Evolutionary conservation across 2,888 invertebrate species (phyloP).

Genomic region (Mactromeris polynyma): DNA sequence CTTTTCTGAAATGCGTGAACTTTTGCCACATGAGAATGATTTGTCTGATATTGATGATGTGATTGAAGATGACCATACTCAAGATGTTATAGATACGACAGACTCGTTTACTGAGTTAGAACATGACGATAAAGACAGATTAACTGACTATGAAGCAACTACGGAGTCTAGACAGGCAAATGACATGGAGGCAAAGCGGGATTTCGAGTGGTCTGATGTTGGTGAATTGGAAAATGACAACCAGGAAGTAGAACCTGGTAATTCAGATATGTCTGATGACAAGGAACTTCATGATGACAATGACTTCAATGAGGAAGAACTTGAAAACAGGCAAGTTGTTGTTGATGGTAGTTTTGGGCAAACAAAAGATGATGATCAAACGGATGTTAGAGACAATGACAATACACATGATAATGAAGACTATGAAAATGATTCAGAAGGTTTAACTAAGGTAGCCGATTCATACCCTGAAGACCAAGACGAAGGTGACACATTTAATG

Average conservation of each 20-base stretch:
- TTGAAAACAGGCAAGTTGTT: background rate
- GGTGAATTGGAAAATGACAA: background rate
- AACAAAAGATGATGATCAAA: background rate
- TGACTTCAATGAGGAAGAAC: constrained; percentile 10
- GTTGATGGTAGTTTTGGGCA: constrained; percentile 22
- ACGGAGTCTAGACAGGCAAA: background rate
- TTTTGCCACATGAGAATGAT: background rate
- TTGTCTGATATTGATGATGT: background rate
- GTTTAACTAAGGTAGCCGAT: background rate
- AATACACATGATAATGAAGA: background rate
- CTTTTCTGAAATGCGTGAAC: background rate
- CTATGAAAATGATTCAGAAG: constrained; percentile 11
- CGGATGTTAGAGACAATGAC: background rate
- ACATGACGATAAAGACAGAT: background rate
- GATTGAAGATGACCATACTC: background rate
- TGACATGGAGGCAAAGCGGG: constrained; percentile 20
- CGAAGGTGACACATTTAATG: constrained; percentile 34
- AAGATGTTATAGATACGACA: background rate
- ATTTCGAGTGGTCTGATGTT: constrained; percentile 29
- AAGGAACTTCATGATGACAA: background rate
- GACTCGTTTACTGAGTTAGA: background rate
- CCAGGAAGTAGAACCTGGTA: background rate
- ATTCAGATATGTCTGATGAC: background rate
- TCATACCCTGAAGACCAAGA: background rate
- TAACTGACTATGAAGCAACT: background rate